These are phyloP conservation scores for Crematogaster levior DNA, from an alignment of 2,888 invertebrate genomes.

Conservation along the genomic window DNA sequence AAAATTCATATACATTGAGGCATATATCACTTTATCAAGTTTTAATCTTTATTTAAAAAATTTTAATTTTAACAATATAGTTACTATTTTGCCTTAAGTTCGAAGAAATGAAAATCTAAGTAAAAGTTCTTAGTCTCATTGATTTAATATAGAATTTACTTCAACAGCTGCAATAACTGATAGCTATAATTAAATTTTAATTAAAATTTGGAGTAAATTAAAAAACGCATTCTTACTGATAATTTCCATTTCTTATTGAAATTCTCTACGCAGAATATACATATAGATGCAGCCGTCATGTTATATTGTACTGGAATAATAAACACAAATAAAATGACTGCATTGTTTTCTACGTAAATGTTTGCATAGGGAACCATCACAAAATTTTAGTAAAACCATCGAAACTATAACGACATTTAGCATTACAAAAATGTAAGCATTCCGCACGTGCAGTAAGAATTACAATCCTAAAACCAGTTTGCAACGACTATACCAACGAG, in stretches of 20 bases:
- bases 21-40: background rate
- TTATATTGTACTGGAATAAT: constrained; percentile 31
- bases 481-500: background rate
- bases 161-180: background rate
- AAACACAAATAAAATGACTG: background rate
- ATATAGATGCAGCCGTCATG: background rate
- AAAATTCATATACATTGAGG: background rate
- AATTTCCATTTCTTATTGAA: background rate
- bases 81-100: background rate
- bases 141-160: background rate
- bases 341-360: constrained; percentile 9
- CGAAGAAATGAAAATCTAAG: background rate
- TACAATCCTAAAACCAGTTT: background rate
- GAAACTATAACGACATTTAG: background rate
- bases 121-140: background rate
- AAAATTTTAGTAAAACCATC: background rate
- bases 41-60: background rate
- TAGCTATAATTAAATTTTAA: background rate
- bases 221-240: background rate
- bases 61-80: background rate
- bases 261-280: background rate
- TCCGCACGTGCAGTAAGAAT: background rate
- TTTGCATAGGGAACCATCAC: background rate
- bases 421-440: background rate
- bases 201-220: background rate